A percentile compares a stretch with the other conserved stretches of the same genome.
phyloP scores from a whole-genome alignment of 2,888 invertebrate species.

The Artemia sp. region DNA sequence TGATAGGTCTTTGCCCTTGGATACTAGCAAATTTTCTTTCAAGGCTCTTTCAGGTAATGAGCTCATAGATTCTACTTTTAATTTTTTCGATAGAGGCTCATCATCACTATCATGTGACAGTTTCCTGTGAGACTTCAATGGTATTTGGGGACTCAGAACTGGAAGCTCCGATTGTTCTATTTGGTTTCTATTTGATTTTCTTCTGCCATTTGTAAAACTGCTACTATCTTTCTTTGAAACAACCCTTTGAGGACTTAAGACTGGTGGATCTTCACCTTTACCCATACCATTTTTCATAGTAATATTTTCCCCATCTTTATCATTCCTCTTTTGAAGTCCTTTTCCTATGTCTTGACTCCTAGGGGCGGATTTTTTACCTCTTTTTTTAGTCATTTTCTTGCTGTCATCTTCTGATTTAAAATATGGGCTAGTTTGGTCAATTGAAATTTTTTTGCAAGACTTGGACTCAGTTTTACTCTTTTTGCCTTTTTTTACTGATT shows the following conservation, averaged over 20 bases:
- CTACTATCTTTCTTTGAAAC: neutral
- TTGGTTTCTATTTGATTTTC: conserved; percentile 13
- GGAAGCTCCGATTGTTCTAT: conserved; percentile 13
- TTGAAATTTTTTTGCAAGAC: no score
- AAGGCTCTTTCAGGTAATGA: neutral
- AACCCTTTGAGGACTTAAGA: conserved; percentile 7
- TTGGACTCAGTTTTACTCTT: no score
- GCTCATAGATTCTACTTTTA: neutral
- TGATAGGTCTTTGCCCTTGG: neutral
- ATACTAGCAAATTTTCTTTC: neutral
- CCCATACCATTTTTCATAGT: conserved; percentile 24
- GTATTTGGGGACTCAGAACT: conserved; percentile 1
- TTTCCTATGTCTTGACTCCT: conserved; percentile 18
- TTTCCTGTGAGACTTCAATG: neutral
- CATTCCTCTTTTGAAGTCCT: conserved; percentile 24
- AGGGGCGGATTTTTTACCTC: conserved; percentile 19
- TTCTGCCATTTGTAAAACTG: neutral
- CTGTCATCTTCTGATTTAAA: conserved; percentile 21
- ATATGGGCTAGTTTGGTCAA: conserved; percentile 20
- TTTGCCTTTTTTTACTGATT: conserved; percentile 19
- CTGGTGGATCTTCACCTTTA: conserved; percentile 19
- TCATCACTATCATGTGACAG: neutral
- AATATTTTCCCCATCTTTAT: conserved; percentile 28
- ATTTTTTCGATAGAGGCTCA: neutral
- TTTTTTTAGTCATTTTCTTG: conserved; percentile 23